Conservation (phyloP, 2,888 invertebrate genomes). For the Pharmacophagus antenor region DNA sequence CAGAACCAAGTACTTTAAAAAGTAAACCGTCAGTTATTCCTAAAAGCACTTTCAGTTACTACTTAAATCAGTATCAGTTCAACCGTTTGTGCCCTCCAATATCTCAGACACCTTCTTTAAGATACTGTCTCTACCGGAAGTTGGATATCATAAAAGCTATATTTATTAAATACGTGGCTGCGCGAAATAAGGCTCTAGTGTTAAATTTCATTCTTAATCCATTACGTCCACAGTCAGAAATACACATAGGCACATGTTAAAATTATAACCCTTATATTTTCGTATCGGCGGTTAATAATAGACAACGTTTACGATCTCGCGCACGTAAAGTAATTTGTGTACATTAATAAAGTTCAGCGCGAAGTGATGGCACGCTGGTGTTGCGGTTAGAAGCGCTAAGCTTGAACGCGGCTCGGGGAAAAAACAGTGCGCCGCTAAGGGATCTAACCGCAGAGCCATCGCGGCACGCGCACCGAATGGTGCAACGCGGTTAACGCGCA, state of each 20-base stretch:
- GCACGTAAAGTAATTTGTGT: neutral
- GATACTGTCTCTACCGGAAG: no score
- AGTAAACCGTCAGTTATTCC: no score
- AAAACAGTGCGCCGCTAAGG: constrained; percentile 40
- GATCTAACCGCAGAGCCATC: constrained; percentile 53
- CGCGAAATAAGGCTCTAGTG: no score
- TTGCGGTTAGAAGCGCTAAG: constrained; percentile 61
- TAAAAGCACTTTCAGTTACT: no score
- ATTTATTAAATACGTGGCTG: no score
- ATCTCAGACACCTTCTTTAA: no score
- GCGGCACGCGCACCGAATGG: constrained; percentile 45
- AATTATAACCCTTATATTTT: neutral
- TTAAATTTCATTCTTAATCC: no score
- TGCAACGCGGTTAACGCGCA: constrained; percentile 45
- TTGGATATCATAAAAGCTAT: no score
- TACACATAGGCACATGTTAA: neutral
- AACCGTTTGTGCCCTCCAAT: no score
- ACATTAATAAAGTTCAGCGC: constrained; percentile 7
- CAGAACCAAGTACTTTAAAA: no score
- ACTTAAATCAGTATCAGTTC: no score
- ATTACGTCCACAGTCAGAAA: no score
- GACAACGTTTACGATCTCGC: neutral
- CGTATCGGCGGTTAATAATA: neutral
- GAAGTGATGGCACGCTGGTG: constrained; percentile 24
- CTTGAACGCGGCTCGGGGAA: constrained; percentile 49